These are phyloP conservation scores for Sinodicranocentrus sp. DNA, from an alignment of 2,888 invertebrate genomes.

Conservation along the genomic window DNA sequence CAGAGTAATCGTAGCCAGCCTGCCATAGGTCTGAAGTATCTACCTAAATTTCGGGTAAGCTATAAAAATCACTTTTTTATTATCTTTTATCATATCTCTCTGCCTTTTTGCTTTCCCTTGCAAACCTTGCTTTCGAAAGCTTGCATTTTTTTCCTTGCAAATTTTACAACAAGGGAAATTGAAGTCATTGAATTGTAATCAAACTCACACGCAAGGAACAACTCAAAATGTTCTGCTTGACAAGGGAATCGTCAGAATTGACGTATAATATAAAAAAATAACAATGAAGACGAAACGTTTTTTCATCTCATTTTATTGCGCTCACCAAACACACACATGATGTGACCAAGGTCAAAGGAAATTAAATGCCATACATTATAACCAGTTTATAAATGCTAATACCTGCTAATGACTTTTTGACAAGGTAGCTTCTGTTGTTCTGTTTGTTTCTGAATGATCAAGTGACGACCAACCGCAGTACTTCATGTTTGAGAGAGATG, in stretches of 20 bases:
- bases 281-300: neutral
- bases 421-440: slow-evolving; percentile 33
- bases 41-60: slow-evolving; percentile 84
- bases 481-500: neutral
- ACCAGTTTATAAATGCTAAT: slow-evolving; percentile 48
- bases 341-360: slow-evolving; percentile 33
- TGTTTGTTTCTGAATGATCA: neutral
- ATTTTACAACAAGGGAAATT: neutral
- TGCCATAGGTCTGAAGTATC: slow-evolving; percentile 84
- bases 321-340: neutral
- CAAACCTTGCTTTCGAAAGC: neutral
- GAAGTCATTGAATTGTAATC: too few relatives aligned
- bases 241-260: neutral
- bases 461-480: neutral
- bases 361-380: slow-evolving; percentile 38
- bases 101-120: neutral
- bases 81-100: neutral
- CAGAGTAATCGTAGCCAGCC: slow-evolving; percentile 86
- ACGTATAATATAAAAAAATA: neutral
- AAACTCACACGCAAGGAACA: too few relatives aligned
- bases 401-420: slow-evolving; percentile 41
- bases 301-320: neutral
- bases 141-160: neutral
- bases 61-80: neutral
- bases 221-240: too few relatives aligned